These are phyloP conservation scores for Bubalus kerabau DNA, from an alignment of 2,113 vertebrate genomes.

Conservation along the genomic window DNA sequence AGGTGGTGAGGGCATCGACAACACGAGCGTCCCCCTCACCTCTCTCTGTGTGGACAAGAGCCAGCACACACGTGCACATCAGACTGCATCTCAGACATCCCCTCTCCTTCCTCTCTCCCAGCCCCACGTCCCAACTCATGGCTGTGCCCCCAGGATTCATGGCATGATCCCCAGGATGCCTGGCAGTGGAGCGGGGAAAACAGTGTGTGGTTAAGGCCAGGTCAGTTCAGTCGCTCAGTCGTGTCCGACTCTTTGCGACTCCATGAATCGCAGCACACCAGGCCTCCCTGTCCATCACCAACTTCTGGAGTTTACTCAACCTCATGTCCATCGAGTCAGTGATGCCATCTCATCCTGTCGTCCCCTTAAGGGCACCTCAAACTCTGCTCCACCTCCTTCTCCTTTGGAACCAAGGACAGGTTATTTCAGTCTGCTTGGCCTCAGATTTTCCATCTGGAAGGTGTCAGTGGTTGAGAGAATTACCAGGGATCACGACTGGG, in stretches of 20 bases:
- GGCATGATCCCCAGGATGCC: accelerated
- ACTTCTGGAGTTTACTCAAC: too few relatives aligned
- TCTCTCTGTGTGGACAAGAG: too few relatives aligned
- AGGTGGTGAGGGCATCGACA: not conserved
- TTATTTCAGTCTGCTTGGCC: not conserved
- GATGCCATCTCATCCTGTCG: too few relatives aligned
- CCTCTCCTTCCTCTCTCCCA: too few relatives aligned
- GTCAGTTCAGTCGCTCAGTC: not conserved
- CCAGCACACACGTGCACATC: accelerated
- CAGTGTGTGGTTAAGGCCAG: not conserved
- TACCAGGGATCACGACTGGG: accelerated
- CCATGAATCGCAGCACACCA: too few relatives aligned
- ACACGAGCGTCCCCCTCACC: accelerated
- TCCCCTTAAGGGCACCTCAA: not conserved
- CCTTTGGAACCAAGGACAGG: not conserved
- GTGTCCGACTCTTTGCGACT: accelerated
- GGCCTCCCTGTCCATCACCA: too few relatives aligned
- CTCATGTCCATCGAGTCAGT: too few relatives aligned
- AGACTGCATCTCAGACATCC: not conserved
- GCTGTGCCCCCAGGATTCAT: accelerated
- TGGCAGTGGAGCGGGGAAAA: not conserved
- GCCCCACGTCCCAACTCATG: accelerated
- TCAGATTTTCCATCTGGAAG: not conserved
- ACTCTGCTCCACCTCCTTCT: not conserved
- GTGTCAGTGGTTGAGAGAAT: accelerated